Evolutionary conservation across 2,113 vertebrate species (phyloP).

Genomic region (Microcebus lehilahytsara): DNA sequence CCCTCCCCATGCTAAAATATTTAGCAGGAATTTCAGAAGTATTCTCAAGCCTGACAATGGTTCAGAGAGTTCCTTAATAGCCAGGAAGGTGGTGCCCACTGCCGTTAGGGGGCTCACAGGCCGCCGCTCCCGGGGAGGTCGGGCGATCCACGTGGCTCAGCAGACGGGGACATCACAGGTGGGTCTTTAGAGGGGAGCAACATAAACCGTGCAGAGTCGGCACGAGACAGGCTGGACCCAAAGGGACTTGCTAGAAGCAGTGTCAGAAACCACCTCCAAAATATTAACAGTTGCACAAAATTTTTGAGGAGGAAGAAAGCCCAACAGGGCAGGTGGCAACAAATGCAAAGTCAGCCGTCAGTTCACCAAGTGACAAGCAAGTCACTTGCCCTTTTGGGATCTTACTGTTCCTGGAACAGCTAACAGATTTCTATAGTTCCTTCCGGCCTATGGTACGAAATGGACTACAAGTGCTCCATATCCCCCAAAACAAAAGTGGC

Average conservation of each 20-base stretch:
- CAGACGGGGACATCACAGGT: neutral
- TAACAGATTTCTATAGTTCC: neutral
- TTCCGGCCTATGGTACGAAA: neutral
- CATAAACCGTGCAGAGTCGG: neutral
- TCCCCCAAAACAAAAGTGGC: neutral
- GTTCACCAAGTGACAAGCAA: neutral
- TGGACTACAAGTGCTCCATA: neutral
- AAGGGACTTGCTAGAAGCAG: neutral
- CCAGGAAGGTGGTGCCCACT: neutral
- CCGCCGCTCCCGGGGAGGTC: rapidly evolving
- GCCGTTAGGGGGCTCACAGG: neutral
- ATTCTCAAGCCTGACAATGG: neutral
- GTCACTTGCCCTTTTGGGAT: neutral
- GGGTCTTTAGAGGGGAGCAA: neutral
- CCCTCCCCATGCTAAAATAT: constrained; percentile 8
- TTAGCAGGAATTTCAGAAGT: constrained; percentile 33
- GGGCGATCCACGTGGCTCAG: rapidly evolving
- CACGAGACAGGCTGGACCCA: neutral
- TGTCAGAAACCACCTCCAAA: neutral
- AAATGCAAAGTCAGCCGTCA: neutral
- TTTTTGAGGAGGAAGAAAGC: neutral
- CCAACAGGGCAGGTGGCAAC: neutral
- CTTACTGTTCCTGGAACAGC: neutral
- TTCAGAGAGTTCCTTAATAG: neutral
- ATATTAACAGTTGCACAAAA: neutral